These are phyloP conservation scores for Cotesia vestalis DNA, from an alignment of 1,140 invertebrate species.

Conservation along the genomic window DNA sequence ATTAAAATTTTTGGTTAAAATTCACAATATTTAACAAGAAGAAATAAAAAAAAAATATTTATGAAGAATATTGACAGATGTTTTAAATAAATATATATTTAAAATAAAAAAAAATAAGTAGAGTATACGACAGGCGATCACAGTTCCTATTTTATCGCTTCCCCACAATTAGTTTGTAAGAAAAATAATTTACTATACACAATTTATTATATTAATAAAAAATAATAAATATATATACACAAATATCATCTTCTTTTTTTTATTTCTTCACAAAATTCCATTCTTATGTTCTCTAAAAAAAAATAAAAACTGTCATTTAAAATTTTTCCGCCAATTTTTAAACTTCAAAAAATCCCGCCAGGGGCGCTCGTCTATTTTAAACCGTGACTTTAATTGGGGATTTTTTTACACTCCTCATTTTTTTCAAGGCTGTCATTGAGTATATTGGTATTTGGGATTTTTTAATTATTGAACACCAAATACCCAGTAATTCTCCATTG, in stretches of 20 bases:
- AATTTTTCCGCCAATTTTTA: too few relatives aligned
- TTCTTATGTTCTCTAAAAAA: too few relatives aligned
- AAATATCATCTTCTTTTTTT: too few relatives aligned
- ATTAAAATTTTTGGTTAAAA: too few relatives aligned
- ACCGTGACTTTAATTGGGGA: too few relatives aligned
- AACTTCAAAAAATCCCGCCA: too few relatives aligned
- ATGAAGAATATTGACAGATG: conserved; percentile 1
- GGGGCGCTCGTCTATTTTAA: not conserved
- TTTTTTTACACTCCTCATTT: too few relatives aligned
- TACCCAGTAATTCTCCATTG: conserved; percentile 58
- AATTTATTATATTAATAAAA: conserved; percentile 23
- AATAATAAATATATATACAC: conserved; percentile 19
- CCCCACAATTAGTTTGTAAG: conserved; percentile 33
- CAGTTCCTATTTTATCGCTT: conserved; percentile 56
- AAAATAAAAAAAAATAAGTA: not conserved
- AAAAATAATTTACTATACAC: conserved; percentile 26
- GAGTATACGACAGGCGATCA: conserved; percentile 53
- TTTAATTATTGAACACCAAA: conserved; percentile 58
- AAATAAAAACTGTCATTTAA: too few relatives aligned
- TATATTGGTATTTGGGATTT: conserved; percentile 58
- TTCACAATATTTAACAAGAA: too few relatives aligned
- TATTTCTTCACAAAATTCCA: too few relatives aligned
- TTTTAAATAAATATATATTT: conserved; percentile 7
- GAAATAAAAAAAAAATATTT: not conserved
- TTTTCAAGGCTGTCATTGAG: conserved; percentile 45